Evolutionary conservation across 2,888 invertebrate species (phyloP).

Genomic region (Nycteola revayana): DNA sequence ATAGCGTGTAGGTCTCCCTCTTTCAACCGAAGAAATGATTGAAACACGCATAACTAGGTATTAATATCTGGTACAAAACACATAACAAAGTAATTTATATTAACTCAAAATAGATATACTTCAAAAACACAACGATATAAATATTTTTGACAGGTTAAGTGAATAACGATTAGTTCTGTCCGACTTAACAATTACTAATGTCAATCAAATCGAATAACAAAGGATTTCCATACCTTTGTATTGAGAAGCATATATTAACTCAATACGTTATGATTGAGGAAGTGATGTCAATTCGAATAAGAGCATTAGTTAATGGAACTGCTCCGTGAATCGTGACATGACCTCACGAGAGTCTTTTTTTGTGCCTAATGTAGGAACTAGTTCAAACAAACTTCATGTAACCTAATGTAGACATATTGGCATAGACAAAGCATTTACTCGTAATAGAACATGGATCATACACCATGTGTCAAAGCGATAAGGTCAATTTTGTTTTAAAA

Average conservation of each 20-base stretch:
- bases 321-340: conserved; percentile 37
- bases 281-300: conserved; percentile 25
- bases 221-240: conserved; percentile 15
- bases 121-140: conserved; percentile 1
- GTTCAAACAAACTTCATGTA: too few relatives aligned
- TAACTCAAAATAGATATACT: too few relatives aligned
- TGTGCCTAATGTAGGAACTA: background rate
- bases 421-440: too few relatives aligned
- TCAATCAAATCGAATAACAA: conserved; percentile 9
- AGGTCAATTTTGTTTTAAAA: too few relatives aligned
- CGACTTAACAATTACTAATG: conserved; percentile 2
- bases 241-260: conserved; percentile 18
- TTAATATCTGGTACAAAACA: too few relatives aligned
- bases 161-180: conserved; percentile 8
- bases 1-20: too few relatives aligned
- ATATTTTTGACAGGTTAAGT: conserved; percentile 12
- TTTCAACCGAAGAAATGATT: too few relatives aligned
- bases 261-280: conserved; percentile 23
- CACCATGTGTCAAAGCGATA: too few relatives aligned
- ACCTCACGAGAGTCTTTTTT: conserved; percentile 32
- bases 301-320: conserved; percentile 20
- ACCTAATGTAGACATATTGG: too few relatives aligned
- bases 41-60: too few relatives aligned
- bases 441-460: too few relatives aligned
- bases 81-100: too few relatives aligned